phyloP scores from a whole-genome alignment of 2,888 invertebrate genomes.

The Papilio protenor region DNA sequence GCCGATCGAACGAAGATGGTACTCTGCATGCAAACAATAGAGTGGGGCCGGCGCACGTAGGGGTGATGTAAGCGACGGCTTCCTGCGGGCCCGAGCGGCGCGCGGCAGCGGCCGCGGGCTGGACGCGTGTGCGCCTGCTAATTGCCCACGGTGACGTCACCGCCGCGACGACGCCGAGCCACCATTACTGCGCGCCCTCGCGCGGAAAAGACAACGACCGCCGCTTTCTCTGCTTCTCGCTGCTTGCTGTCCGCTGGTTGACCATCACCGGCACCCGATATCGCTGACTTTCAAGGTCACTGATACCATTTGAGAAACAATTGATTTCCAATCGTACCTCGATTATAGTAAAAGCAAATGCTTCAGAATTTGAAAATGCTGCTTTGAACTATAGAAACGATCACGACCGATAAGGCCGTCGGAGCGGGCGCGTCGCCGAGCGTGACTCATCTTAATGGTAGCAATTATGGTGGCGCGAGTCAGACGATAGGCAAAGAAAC shows the following conservation, averaged over 20 bases:
- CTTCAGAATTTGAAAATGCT: conserved; percentile 44
- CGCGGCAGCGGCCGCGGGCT: conserved; percentile 45
- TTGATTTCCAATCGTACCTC: conserved; percentile 2
- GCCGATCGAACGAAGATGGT: conserved; percentile 29
- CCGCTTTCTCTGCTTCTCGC: conserved; percentile 74
- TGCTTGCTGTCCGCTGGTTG: conserved; percentile 54
- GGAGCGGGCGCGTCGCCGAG: conserved; percentile 75
- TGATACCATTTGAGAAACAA: conserved; percentile 12
- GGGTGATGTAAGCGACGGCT: conserved; percentile 78
- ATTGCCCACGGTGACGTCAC: conserved; percentile 79
- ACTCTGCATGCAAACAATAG: conserved; percentile 59
- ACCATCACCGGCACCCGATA: conserved; percentile 49
- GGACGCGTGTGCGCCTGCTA: conserved; percentile 59
- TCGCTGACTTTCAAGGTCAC: conserved; percentile 45
- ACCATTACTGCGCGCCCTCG: conserved; percentile 78
- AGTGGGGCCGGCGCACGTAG: conserved; percentile 62
- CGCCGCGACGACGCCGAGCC: conserved; percentile 64
- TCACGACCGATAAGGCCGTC: conserved; percentile 73
- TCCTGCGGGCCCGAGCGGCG: conserved; percentile 74
- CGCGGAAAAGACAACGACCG: conserved; percentile 83
- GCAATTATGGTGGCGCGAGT: conserved; percentile 74
- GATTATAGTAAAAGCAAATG: conserved; percentile 42
- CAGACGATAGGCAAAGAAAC: conserved; percentile 62
- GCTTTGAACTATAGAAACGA: conserved; percentile 63
- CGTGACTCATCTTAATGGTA: conserved; percentile 82